These are phyloP conservation scores for Xestia ashworthii DNA, from an alignment of 2,888 invertebrate species.

Conservation along the genomic window DNA sequence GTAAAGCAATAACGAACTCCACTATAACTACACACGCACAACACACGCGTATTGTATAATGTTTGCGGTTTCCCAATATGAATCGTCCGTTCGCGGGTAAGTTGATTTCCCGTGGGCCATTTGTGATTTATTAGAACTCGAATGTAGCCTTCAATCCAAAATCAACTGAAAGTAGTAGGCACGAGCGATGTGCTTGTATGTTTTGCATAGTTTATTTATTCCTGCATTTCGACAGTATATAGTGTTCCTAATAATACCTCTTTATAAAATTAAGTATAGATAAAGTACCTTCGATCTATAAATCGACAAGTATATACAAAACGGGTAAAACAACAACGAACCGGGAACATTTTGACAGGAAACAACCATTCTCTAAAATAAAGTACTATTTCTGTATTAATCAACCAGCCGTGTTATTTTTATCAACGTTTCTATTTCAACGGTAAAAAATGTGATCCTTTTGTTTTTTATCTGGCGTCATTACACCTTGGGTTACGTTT, in stretches of 20 bases:
- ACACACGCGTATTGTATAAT: constrained; percentile 11
- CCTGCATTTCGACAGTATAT: background rate
- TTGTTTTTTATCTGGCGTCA: constrained; percentile 54
- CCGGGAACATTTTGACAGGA: background rate
- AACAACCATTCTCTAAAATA: background rate
- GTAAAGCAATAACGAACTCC: background rate
- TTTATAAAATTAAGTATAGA: no score
- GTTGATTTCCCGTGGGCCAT: constrained; percentile 66
- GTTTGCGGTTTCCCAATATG: constrained; percentile 46
- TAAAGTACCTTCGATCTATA: background rate
- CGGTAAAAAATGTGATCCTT: constrained; percentile 41
- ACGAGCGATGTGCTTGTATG: background rate
- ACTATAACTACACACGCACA: constrained; percentile 2
- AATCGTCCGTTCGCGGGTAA: constrained; percentile 44
- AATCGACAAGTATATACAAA: background rate
- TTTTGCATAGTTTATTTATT: background rate
- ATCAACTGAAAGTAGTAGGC: constrained; percentile 21
- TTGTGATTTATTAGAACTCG: constrained; percentile 62
- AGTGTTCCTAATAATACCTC: background rate
- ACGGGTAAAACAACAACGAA: background rate
- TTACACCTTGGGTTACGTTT: constrained; percentile 57
- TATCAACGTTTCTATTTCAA: constrained; percentile 20
- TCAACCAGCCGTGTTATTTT: constrained; percentile 19
- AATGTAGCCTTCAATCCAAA: constrained; percentile 38
- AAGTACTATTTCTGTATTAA: constrained; percentile 3